Evolutionary conservation across 2,797 vertebrate species (phyloP).

Genomic region (Gobionotothen gibberifrons): DNA sequence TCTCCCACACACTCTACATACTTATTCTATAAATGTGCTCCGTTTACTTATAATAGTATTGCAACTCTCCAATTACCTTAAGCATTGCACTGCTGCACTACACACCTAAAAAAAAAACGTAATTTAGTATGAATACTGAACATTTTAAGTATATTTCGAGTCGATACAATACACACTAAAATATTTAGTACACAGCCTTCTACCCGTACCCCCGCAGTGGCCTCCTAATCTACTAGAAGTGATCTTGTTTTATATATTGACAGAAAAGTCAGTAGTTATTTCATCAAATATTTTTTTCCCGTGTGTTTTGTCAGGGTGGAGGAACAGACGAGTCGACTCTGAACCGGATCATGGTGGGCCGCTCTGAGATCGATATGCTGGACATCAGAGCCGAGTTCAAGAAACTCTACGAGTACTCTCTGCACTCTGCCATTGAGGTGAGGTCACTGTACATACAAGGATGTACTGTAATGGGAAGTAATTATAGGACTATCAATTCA

Average conservation of each 20-base stretch:
- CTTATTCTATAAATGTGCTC: too few species aligned
- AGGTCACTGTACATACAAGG: conserved; percentile 32
- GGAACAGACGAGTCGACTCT: conserved; percentile 85
- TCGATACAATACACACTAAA: background rate
- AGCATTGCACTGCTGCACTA: background rate
- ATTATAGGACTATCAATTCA: too few species aligned
- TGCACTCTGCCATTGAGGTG: conserved; percentile 83
- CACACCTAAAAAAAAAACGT: background rate
- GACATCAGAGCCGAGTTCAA: conserved; percentile 87
- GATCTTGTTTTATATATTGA: too few species aligned
- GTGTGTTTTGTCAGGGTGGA: conserved; percentile 71
- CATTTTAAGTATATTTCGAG: background rate
- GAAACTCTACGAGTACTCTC: conserved; percentile 79
- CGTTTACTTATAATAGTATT: too few species aligned
- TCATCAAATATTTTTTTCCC: background rate
- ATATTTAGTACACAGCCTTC: background rate
- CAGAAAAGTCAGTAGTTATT: too few species aligned
- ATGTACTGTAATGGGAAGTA: too few species aligned
- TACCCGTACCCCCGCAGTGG: too few species aligned
- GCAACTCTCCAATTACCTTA: too few species aligned
- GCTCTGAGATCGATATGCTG: conserved; percentile 88
- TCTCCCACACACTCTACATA: too few species aligned
- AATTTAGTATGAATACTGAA: background rate
- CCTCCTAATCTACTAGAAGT: too few species aligned
- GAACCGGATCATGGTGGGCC: conserved; percentile 85